These are phyloP conservation scores for Lagorchestes hirsutus DNA, from an alignment of 2,797 vertebrate species.

Conservation along the genomic window DNA sequence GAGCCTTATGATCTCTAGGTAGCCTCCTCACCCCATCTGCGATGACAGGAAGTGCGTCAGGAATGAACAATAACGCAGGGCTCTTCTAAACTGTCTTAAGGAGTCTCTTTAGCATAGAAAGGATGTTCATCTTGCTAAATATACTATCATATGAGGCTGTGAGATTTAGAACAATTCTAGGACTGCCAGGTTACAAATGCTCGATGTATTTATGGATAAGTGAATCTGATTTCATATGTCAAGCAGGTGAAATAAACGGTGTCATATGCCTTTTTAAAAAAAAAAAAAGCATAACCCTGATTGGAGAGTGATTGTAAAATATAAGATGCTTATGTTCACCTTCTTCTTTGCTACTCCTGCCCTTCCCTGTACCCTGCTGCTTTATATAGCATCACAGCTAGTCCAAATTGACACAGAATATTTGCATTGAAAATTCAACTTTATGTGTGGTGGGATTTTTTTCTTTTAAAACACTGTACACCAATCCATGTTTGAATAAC, in stretches of 20 bases:
- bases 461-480: conserved; percentile 72
- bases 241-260: conserved; percentile 32
- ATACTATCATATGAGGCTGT: conserved; percentile 59
- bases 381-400: not conserved
- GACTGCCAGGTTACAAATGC: conserved; percentile 69
- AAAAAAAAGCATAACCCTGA: conserved; percentile 63
- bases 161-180: conserved; percentile 60
- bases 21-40: not conserved
- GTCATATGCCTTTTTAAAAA: conserved; percentile 69
- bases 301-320: conserved; percentile 62
- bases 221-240: conserved; percentile 65
- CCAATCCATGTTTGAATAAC: conserved; percentile 68
- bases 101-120: conserved; percentile 62
- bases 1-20: not conserved
- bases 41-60: not conserved
- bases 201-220: conserved; percentile 62
- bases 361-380: not conserved
- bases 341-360: not conserved
- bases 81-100: conserved; percentile 59
- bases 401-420: conserved; percentile 49
- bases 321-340: conserved; percentile 38
- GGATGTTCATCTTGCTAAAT: conserved; percentile 64
- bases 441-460: conserved; percentile 54
- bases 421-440: conserved; percentile 49
- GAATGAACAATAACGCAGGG: not conserved